phyloP scores from a whole-genome alignment of 2,113 vertebrate species.

The Triplophysa dalaica region DNA sequence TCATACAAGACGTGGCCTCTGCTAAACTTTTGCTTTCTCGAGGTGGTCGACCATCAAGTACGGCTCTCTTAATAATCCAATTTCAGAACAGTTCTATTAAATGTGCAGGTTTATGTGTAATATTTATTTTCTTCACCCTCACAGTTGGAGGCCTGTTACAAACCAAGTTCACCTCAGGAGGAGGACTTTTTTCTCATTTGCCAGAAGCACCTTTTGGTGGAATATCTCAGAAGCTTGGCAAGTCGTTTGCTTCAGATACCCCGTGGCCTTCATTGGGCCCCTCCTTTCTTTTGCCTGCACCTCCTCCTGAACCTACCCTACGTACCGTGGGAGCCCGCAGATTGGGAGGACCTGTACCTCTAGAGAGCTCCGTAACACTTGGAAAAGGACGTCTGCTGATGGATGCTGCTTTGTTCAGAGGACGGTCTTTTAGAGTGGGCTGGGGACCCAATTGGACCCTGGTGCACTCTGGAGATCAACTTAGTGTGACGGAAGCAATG shows the following conservation, averaged over 20 bases:
- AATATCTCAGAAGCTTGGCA: conserved; percentile 22
- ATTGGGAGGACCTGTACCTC: conserved; percentile 79
- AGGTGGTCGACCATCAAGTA: conserved; percentile 74
- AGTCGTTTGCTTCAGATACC: neutral
- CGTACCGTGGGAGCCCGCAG: conserved; percentile 81
- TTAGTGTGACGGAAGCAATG: conserved; percentile 55
- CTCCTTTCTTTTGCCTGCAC: conserved; percentile 69
- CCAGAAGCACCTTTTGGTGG: conserved; percentile 58
- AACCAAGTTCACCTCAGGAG: conserved; percentile 69
- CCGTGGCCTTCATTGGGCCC: conserved; percentile 66
- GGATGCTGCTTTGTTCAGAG: conserved; percentile 87
- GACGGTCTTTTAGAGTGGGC: conserved; percentile 88
- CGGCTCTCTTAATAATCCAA: neutral
- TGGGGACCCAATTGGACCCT: conserved; percentile 92
- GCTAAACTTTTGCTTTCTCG: conserved; percentile 74
- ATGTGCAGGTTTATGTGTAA: neutral
- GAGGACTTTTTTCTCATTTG: conserved; percentile 63
- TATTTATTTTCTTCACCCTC: neutral
- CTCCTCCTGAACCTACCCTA: conserved; percentile 70
- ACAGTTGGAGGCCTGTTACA: conserved; percentile 84
- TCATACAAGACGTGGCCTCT: conserved; percentile 76
- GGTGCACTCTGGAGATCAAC: conserved; percentile 76
- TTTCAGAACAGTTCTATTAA: no score
- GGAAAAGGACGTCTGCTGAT: conserved; percentile 84
- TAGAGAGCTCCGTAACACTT: conserved; percentile 77